Evolutionary conservation across 2,888 invertebrate genomes (phyloP), one percentile per base, ranked within the genome.

Genomic region (Siphlonurus alternatus): DNA sequence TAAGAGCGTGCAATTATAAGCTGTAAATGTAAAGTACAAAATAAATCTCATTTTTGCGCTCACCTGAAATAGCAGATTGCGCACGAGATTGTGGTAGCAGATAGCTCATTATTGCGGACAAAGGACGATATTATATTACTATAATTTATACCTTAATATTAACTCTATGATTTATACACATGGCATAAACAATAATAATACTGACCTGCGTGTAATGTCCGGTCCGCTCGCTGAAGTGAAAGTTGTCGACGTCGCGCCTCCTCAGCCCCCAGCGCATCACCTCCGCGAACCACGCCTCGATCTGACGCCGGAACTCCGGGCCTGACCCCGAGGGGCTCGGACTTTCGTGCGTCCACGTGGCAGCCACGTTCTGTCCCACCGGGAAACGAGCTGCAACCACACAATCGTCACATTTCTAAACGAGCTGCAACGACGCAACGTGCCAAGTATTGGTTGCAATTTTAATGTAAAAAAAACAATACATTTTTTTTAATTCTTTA

Each of bases 291-390:
- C 91, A 91, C 64, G 82, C 83, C 70, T 83, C 81, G 71, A 91
- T 88, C 71, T 88, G 87, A 66, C 83, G 83, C 67, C 81, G 79
- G 78, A 89, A 91, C 73, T 89, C 85, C 1, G 87, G 83, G 71
- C 86, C 85, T 24, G 78, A 71, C 15, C 74, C 75, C 66, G 78
- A 74, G 18, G 80, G 77, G 1, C 76, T 79, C 62, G 83, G 83
- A 7, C 80, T 79, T 65, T 82, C 81, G 63, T 86, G 88, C 66
- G 88, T 89, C 90, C 90, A 90, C 10, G 87, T 85, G 67, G 86
- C 84, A 1, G 89, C 89, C 65, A 91, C 81, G 75, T 92, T 92
- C 75, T 91, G 91, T n/a, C 91, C 91, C 67, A 91, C 89, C 0
- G 84, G 82, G 75, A 89, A 90, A 67, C 89, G 82, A 67, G 82